phyloP scores from a whole-genome alignment of 2,113 vertebrate species.

The Myrmophylax atrothorax region DNA sequence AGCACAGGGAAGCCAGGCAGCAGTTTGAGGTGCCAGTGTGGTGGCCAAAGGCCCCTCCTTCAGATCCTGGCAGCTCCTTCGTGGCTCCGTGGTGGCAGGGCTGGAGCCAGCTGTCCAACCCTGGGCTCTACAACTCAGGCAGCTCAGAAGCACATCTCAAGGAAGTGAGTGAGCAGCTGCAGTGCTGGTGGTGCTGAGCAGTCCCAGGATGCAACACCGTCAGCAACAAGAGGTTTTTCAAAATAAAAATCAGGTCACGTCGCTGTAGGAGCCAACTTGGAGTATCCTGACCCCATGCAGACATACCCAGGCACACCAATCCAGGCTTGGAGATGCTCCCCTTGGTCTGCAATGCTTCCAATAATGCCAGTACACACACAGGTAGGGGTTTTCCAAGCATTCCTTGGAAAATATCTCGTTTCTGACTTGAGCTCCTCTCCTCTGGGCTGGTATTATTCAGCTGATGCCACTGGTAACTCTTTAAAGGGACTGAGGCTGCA shows the following conservation, averaged over 20 bases:
- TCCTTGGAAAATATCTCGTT: not conserved
- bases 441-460: not conserved
- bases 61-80: not conserved
- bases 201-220: not conserved
- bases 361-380: accelerated
- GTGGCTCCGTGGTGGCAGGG: not conserved
- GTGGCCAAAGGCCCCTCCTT: not conserved
- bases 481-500: not conserved
- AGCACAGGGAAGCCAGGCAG: conserved; percentile 45
- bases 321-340: not conserved
- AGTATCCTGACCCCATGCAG: not conserved
- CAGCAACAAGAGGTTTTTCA: not conserved
- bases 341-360: not conserved
- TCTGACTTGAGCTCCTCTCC: not conserved
- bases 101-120: not conserved
- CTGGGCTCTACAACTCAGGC: not conserved
- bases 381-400: not conserved
- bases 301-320: not conserved
- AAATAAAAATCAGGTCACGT: not conserved
- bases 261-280: not conserved
- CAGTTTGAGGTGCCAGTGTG: not conserved
- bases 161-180: not conserved
- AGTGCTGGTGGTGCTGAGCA: not conserved
- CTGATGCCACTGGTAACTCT: not conserved
- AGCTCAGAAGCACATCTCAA: not conserved